A percentile compares a stretch with the other conserved stretches of the same genome.
These are phyloP conservation scores for Chaenocephalus aceratus DNA, from an alignment of 2,113 vertebrate species.

Conservation along the genomic window DNA sequence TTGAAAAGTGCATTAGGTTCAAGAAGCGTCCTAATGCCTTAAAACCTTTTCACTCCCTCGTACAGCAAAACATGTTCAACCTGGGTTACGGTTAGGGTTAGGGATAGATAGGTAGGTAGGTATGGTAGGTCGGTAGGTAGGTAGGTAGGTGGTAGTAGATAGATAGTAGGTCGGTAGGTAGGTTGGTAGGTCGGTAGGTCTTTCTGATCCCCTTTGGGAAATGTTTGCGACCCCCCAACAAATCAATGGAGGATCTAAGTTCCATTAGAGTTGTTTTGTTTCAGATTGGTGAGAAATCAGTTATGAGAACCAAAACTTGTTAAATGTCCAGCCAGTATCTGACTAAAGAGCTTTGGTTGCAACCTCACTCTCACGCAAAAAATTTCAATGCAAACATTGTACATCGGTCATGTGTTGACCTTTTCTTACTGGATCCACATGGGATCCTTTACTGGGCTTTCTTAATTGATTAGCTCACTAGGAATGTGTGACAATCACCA, in stretches of 20 bases:
- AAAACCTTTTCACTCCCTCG: not conserved
- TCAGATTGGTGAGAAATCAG: not conserved
- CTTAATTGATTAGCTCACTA: slow-evolving; percentile 69
- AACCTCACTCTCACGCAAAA: slow-evolving; percentile 3
- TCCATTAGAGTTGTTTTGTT: too few species aligned
- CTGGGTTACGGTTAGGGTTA: too few species aligned
- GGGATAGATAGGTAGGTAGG: too few species aligned
- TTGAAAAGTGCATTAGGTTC: slow-evolving; percentile 7
- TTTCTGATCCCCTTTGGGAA: too few species aligned
- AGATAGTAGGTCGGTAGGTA: too few species aligned
- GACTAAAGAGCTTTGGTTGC: not conserved
- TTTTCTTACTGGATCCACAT: slow-evolving; percentile 23
- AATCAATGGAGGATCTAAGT: too few species aligned
- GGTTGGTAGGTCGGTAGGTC: too few species aligned
- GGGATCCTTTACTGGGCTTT: slow-evolving; percentile 32
- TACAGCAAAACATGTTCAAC: not conserved
- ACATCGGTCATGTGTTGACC: slow-evolving; percentile 15
- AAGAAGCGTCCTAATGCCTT: not conserved
- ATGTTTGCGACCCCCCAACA: too few species aligned
- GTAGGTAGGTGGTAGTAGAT: too few species aligned
- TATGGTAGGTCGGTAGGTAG: too few species aligned
- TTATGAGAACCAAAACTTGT: not conserved
- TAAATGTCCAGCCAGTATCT: not conserved
- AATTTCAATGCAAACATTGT: slow-evolving; percentile 31
- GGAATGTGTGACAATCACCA: slow-evolving; percentile 55